Percentiles rank a stretch among this genome's conserved stretches.
phyloP scores from a whole-genome alignment of 1,140 invertebrate genomes.

The Pseudomyrmex pallidus region DNA sequence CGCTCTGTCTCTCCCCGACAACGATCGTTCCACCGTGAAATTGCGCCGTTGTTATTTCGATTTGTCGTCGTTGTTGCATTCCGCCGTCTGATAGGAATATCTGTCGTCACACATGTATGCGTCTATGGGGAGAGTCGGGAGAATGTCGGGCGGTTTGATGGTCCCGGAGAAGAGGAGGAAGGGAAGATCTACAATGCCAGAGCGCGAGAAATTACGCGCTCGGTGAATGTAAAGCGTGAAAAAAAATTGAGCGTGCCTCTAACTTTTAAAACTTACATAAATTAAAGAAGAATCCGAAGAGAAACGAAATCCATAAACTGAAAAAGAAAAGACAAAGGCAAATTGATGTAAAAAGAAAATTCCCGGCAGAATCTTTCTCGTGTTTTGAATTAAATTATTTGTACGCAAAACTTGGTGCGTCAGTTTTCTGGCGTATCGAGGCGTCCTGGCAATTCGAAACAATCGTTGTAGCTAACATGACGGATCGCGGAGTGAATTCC shows the following conservation, averaged over 20 bases:
- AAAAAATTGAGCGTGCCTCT: too few relatives aligned
- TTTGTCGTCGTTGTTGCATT: slow-evolving; percentile 52
- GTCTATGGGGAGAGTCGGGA: background rate
- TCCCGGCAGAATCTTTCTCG: too few relatives aligned
- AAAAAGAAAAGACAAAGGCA: too few relatives aligned
- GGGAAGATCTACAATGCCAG: too few relatives aligned
- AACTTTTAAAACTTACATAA: too few relatives aligned
- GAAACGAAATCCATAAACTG: too few relatives aligned
- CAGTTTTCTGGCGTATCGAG: background rate
- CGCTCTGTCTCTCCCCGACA: background rate
- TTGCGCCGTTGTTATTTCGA: slow-evolving; percentile 66
- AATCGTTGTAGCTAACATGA: slow-evolving; percentile 34
- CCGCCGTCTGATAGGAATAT: slow-evolving; percentile 1
- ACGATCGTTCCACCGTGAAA: slow-evolving; percentile 41
- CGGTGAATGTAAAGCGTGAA: too few relatives aligned
- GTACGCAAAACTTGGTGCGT: background rate
- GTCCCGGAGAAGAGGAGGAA: too few relatives aligned
- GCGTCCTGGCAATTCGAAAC: slow-evolving; percentile 7
- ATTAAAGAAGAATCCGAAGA: too few relatives aligned
- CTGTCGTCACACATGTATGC: background rate
- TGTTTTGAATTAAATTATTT: background rate
- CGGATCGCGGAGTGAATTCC: slow-evolving; percentile 30
- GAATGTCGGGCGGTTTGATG: too few relatives aligned
- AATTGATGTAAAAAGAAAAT: too few relatives aligned
- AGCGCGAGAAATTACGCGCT: too few relatives aligned